Base-by-base conservation (phyloP, 1,140 invertebrate species). In the Euura lappo region DNA sequence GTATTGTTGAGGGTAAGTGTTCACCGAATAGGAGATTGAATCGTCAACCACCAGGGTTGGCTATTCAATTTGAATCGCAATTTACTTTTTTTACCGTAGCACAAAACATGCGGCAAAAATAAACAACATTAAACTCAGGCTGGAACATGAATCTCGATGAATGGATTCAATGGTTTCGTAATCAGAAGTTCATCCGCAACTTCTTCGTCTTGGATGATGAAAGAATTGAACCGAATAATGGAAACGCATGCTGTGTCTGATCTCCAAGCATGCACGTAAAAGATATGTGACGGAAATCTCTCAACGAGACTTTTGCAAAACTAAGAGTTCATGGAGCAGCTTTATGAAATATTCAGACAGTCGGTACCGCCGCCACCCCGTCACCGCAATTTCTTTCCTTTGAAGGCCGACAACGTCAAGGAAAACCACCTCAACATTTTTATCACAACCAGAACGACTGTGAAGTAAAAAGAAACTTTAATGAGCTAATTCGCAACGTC, bases 1-100 rank as follows among this genome's bases (percentile, higher is more conserved):
- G 13, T 6, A 60, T 60, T 60, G 51, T 60, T 11, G 28, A 60
- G 8, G 51, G 51, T 6, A 60, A n/a, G 66, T 42, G 10, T 68
- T 68, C 66, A 13, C 42, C 42, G 66, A 68, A 44, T 68, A 42
- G 28, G 28, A 68, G 66, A 68, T 68, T 68, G 42, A 68, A 42
- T 42, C 28, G 66, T 44, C 42, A 68, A 68, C 11, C 66, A 5
- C 66, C 28, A 42, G 42, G 66, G 13, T 68, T 7, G 66, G 66
- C 44, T 42, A 28, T 68, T 42, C 66, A 68, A 68, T 68, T 68
- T 68, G 42, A 68, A 68, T 10, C 44, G 66, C 13, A 68, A 68
- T 68, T 68, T 42, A 68, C 66, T 68, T 68, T 68, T 68, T 68
- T 5, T 11, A n/a, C 66, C 66, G 11, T 11, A 68, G 66, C 66